Evolutionary conservation across 2,797 vertebrate species (phyloP).

Genomic region (Paratrypauchen microcephalus): DNA sequence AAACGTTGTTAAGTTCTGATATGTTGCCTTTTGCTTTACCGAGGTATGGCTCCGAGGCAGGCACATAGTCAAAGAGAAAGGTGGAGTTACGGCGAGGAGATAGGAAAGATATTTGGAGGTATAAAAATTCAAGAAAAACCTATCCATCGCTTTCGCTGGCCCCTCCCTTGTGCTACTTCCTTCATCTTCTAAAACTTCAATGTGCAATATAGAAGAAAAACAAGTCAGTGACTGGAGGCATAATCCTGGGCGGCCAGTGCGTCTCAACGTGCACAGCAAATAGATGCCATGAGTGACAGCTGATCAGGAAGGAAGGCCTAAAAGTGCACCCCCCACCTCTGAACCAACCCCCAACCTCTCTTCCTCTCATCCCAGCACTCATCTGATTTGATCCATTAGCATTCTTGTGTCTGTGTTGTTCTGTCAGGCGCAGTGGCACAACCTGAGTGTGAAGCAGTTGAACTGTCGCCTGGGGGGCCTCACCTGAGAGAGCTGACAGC

Average conservation of each 20-base stretch:
- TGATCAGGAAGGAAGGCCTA: constrained; percentile 67
- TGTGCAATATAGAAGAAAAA: constrained; percentile 67
- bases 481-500: constrained; percentile 80
- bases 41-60: constrained; percentile 66
- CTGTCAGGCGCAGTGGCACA: constrained; percentile 70
- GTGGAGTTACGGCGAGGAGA: constrained; percentile 55
- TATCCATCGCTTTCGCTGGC: constrained; percentile 59
- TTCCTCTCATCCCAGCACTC: constrained; percentile 67
- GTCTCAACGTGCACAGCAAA: constrained; percentile 66
- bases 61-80: constrained; percentile 64
- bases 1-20: constrained; percentile 74
- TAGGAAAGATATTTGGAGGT: constrained; percentile 56
- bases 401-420: constrained; percentile 71
- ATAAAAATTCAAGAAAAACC: constrained; percentile 69
- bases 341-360: constrained; percentile 30
- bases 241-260: constrained; percentile 75
- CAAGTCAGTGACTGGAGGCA: constrained; percentile 72
- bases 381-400: constrained; percentile 78
- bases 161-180: constrained; percentile 50
- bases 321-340: constrained; percentile 39
- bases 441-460: constrained; percentile 73
- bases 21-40: constrained; percentile 71
- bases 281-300: constrained; percentile 69
- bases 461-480: constrained; percentile 79
- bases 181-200: constrained; percentile 76